Conservation (phyloP, 2,888 invertebrate genomes). For the Orthosia gothica region DNA sequence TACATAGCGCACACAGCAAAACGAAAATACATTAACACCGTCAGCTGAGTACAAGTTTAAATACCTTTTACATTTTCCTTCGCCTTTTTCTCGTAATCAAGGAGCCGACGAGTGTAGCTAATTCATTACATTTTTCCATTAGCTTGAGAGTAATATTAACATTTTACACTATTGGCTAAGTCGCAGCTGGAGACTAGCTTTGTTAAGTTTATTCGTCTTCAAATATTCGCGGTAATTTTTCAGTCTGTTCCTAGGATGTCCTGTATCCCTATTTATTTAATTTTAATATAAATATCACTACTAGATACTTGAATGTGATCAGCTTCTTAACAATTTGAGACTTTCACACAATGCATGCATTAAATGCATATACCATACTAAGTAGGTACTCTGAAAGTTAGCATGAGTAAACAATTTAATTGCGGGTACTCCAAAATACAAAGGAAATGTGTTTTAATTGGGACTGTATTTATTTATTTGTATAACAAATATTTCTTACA, state of each 20-base stretch:
- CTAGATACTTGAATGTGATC: no score
- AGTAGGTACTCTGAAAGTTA: not conserved
- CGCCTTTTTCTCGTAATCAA: slow-evolving; percentile 41
- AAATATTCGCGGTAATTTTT: no score
- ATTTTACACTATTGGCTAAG: slow-evolving; percentile 56
- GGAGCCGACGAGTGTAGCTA: slow-evolving; percentile 45
- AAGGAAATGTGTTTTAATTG: not conserved
- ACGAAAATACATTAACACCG: slow-evolving; percentile 7
- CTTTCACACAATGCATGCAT: not conserved
- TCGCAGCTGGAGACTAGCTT: slow-evolving; percentile 7
- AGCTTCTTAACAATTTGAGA: not conserved
- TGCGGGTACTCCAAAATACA: not conserved
- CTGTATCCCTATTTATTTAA: no score
- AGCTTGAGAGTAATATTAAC: slow-evolving; percentile 51
- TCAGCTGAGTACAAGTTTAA: slow-evolving; percentile 29
- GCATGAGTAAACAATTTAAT: not conserved
- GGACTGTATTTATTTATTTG: slow-evolving; percentile 21
- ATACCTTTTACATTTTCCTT: slow-evolving; percentile 37
- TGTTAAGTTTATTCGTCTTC: slow-evolving; percentile 34
- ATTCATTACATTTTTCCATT: slow-evolving; percentile 56
- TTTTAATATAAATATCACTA: no score
- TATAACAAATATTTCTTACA: not conserved
- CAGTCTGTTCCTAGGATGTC: no score
- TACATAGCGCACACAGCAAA: not conserved
- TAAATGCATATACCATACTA: not conserved